These are phyloP conservation scores for Nymphalis polychloros DNA, from an alignment of 2,888 invertebrate genomes.

Conservation along the genomic window DNA sequence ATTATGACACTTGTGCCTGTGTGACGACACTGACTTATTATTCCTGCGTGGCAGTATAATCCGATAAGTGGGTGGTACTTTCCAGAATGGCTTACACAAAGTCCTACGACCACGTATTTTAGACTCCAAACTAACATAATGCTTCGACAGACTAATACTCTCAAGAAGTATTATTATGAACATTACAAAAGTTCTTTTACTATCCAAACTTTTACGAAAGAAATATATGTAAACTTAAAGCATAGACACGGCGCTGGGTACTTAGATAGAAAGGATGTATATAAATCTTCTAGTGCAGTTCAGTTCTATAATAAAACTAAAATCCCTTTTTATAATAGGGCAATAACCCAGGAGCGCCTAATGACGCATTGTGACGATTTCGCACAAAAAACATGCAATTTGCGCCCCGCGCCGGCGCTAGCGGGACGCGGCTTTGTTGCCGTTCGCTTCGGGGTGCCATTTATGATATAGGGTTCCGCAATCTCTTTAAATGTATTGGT, in stretches of 20 bases:
- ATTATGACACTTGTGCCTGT: no score
- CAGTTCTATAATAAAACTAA: not conserved
- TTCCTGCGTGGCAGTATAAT: no score
- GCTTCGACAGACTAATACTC: no score
- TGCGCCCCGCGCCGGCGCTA: constrained; percentile 44
- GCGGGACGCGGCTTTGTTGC: constrained; percentile 49
- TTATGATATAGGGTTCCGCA: constrained; percentile 4
- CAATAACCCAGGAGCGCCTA: constrained; percentile 33
- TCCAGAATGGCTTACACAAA: no score
- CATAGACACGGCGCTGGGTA: not conserved
- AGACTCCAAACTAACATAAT: no score
- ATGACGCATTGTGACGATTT: constrained; percentile 44
- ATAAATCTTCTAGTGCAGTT: constrained; percentile 5
- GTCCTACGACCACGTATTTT: no score
- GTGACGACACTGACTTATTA: no score
- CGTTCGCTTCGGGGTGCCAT: constrained; percentile 12
- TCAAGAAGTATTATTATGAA: no score
- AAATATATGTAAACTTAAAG: no score
- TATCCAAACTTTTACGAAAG: no score
- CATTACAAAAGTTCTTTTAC: no score
- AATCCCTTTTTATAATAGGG: constrained; percentile 4
- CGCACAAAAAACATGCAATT: constrained; percentile 61
- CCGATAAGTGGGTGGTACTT: no score
- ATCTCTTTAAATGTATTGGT: constrained; percentile 15
- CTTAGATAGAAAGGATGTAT: not conserved